These are phyloP conservation scores for Chiroxiphia lanceolata DNA, from an alignment of 2,797 vertebrate species.

Conservation along the genomic window DNA sequence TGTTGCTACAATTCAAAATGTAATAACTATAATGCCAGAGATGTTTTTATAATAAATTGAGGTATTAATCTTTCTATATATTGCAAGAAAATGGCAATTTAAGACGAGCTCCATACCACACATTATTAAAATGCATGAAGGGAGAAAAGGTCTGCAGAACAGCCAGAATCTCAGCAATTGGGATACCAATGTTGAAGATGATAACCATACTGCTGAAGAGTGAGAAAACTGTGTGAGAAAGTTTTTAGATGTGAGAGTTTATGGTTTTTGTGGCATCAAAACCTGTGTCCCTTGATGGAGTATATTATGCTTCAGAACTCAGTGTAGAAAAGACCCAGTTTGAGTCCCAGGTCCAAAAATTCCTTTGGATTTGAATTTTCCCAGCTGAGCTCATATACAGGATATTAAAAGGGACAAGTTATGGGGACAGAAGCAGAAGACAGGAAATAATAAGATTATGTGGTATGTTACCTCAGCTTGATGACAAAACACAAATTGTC, in stretches of 20 bases:
- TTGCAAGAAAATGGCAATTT: background rate
- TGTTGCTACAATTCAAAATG: background rate
- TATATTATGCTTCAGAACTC: background rate
- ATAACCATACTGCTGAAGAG: background rate
- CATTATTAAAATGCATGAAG: background rate
- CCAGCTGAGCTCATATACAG: background rate
- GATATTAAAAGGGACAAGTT: background rate
- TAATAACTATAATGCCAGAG: background rate
- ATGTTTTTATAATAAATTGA: background rate
- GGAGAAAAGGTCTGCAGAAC: background rate
- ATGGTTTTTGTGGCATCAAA: background rate
- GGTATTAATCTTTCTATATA: background rate
- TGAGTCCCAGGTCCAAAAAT: background rate
- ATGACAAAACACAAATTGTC: background rate
- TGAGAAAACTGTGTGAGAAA: background rate
- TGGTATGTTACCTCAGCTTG: background rate
- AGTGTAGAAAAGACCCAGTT: background rate
- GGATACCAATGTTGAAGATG: fast-evolving
- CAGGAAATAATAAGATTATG: background rate
- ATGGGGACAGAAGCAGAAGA: background rate
- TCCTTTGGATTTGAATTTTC: background rate
- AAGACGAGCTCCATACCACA: background rate
- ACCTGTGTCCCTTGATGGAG: background rate
- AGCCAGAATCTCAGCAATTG: background rate
- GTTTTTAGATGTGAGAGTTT: background rate